Base-by-base conservation (phyloP, 2,113 vertebrate species). In the Vombatus ursinus region DNA sequence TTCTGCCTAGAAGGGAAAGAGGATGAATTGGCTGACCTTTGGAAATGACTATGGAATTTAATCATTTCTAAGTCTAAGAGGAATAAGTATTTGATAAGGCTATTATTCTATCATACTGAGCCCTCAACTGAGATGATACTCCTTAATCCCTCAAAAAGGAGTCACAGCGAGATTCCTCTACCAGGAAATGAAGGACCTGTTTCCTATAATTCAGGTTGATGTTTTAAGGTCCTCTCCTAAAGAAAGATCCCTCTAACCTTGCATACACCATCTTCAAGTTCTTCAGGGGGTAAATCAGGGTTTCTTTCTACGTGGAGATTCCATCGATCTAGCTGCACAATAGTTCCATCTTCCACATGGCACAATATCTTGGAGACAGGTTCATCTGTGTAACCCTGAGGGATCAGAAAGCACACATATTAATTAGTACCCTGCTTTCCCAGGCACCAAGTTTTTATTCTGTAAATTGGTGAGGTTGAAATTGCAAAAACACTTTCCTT, bases 291-390 rank as follows among this genome's bases (percentile, higher is more conserved):
- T 52, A 99, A 96, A 52, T 99, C 99, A 31, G 99, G 99, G 44
- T 99, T 99, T 96, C 98, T 98, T 68, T 99, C 99, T 95, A 99
- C 99, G 1, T 99, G 99, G 50, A 99, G 98, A 92, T 99, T 99
- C 99, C 99, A 99, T n/a, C 99, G 99, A 93, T 99, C 99, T 77
- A 99, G 93, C 57, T 99, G 99, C 90, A 99, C 99, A 95, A 99
- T 99, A 1, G 98, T 99, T 8, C 99, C 99, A 50, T 99, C 99
- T 98, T 99, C 99, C 37, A 99, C 99, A 61, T 99, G 99, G 94
- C 99, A 99, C 25, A 99, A 98, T 96, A 99, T 99, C 98, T 99
- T 99, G 24, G 99, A 99, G 90, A 99, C 98, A 8, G 99, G 99
- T 57, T 99, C 99, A 92, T 99, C 99, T 0, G 99, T 99, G 96